These are phyloP conservation scores for Ganaspis sp. DNA, from an alignment of 1,140 invertebrate genomes.

Conservation along the genomic window DNA sequence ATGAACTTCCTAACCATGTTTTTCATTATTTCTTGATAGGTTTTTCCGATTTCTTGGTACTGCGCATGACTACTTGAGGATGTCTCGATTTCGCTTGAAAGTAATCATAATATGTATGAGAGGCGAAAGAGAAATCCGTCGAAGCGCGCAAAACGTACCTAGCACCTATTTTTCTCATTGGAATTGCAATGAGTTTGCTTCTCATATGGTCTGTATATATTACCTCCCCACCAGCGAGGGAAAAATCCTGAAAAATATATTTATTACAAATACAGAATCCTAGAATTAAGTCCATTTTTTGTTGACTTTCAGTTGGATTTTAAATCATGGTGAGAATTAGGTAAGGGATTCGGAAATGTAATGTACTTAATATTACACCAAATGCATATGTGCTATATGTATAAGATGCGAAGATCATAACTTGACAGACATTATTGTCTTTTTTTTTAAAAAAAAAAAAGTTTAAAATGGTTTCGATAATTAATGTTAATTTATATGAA, in stretches of 20 bases:
- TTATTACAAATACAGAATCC: not conserved
- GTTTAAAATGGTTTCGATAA: too few species aligned
- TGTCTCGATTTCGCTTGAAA: constrained; percentile 60
- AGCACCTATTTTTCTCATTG: constrained; percentile 69
- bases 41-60: not conserved
- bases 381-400: too few species aligned
- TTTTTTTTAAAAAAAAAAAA: too few species aligned
- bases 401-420: too few species aligned
- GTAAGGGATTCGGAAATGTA: too few species aligned
- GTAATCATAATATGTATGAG: constrained; percentile 75
- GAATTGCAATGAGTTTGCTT: constrained; percentile 70
- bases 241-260: constrained; percentile 11
- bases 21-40: not conserved
- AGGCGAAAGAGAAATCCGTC: constrained; percentile 64
- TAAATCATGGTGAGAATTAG: too few species aligned
- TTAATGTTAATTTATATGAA: too few species aligned
- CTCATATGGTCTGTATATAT: constrained; percentile 62
- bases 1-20: not conserved
- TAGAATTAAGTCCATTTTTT: not conserved
- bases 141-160: constrained; percentile 62
- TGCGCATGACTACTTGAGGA: constrained; percentile 44
- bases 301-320: too few species aligned
- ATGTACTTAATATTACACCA: too few species aligned
- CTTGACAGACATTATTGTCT: too few species aligned
- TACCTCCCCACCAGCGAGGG: constrained; percentile 49